Evolutionary conservation across 2,888 invertebrate genomes (phyloP), one percentile per base, ranked within the genome.

Genomic region (Eupithecia vulgata): DNA sequence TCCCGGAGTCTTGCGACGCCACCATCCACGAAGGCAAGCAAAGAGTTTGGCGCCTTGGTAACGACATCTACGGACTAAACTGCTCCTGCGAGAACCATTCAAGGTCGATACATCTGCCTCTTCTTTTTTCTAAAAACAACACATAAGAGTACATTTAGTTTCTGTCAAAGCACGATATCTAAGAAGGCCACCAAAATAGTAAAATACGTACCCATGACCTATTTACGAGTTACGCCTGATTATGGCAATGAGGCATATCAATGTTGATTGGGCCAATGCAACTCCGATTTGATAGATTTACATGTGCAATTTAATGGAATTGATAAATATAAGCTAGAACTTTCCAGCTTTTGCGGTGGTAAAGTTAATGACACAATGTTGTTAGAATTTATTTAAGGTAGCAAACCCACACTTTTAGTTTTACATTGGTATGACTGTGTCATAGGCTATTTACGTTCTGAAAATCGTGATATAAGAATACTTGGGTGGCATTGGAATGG

Each of bases 21-120:
- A 93, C 92, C 91, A 93, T 30, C 92, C 90, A 48, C 92, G 85
- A 5, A 94, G 75, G 76, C 93, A 92, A 1, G 91, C 85, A 37
- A 93, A 77, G 10, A 94, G 80, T 59, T 88, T 86, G 0, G 90
- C 87, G 1, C 93, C 92, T 72, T 91, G 92, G 25, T 84, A 78
- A 5, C 93, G 91, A 76, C 92, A 94, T 57, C 88, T 87, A 61
- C 86, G 88, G 13, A 85, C 88, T 67, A 94, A 78, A 4, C 84
- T 82, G 77, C 86, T 89, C 79, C 88, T 92, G 42, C 87, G 89
- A 12, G 90, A 89, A 21, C 81, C 82, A 73, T 79, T 84, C 15
- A 79, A 78, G 3, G 83, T 82, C 1, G 88, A 85, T 2, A 87
- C 83, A n/a, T 83, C 86, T 2, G 88, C 84, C 30, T 79, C 82